phyloP scores from a whole-genome alignment of 2,797 vertebrate genomes.

The Thamnophis elegans region DNA sequence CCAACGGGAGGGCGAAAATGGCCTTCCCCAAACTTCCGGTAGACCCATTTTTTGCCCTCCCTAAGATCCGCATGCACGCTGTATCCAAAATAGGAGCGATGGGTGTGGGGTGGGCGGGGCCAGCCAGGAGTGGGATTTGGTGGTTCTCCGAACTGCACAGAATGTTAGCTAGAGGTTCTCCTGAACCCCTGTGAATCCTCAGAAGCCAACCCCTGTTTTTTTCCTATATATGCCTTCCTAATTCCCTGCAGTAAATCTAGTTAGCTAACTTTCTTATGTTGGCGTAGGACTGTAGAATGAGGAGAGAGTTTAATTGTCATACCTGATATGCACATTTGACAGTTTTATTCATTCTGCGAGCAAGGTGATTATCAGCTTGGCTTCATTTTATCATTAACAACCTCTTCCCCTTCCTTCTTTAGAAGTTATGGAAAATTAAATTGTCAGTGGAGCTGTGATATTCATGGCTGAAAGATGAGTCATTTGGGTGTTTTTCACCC shows the following conservation, averaged over 20 bases:
- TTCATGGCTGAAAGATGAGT: constrained; percentile 41
- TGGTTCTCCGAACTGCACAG: too few species aligned
- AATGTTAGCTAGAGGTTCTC: too few species aligned
- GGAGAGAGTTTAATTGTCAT: not conserved
- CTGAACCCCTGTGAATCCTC: too few species aligned
- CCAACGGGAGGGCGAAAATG: too few species aligned
- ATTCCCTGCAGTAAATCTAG: not conserved
- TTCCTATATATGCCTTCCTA: not conserved
- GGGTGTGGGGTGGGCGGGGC: too few species aligned
- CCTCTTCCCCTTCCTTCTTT: constrained; percentile 46
- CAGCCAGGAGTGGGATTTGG: too few species aligned
- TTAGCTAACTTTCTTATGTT: not conserved
- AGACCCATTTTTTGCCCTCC: too few species aligned
- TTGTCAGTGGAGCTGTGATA: constrained; percentile 49
- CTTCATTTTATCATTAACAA: constrained; percentile 45
- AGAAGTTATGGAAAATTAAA: constrained; percentile 49
- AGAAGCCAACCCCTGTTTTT: too few species aligned
- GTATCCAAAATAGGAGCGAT: too few species aligned
- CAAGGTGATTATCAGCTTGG: constrained; percentile 47
- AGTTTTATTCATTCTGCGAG: constrained; percentile 9
- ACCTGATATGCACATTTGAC: not conserved
- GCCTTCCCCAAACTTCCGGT: too few species aligned
- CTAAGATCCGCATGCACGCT: too few species aligned
- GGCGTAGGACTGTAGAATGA: not conserved
- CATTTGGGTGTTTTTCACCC: constrained; percentile 16